These are phyloP conservation scores for Frankliniella intonsa DNA, from an alignment of 2,888 invertebrate species.

Conservation along the genomic window DNA sequence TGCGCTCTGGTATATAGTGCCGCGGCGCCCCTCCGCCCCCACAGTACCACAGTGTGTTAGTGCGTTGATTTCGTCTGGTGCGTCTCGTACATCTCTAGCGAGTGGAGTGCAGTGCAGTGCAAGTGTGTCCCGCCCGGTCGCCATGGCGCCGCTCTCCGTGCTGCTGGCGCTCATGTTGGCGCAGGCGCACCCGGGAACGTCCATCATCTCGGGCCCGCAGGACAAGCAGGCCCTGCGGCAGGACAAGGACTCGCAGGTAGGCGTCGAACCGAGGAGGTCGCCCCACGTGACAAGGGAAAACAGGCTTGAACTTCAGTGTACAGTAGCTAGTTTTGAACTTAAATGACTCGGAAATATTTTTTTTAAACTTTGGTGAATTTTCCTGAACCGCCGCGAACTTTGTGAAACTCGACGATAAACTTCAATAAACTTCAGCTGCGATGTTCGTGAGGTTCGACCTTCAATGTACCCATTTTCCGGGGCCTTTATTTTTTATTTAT, in stretches of 20 bases:
- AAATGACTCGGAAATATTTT: no score
- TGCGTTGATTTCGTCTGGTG: background rate
- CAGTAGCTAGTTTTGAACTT: no score
- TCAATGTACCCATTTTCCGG: no score
- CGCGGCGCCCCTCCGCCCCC: background rate
- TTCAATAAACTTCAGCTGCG: no score
- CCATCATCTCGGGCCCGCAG: constrained; percentile 9
- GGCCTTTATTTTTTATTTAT: no score
- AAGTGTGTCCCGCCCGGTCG: background rate
- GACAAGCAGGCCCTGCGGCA: background rate
- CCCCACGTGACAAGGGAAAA: background rate
- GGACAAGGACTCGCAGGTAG: constrained; percentile 21
- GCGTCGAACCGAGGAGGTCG: background rate
- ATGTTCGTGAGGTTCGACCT: no score
- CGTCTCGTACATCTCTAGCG: background rate
- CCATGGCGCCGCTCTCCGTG: constrained; percentile 8
- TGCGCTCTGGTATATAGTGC: background rate
- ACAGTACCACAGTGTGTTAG: background rate
- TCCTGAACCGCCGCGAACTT: no score
- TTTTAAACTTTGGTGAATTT: no score
- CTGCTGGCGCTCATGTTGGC: constrained; percentile 21
- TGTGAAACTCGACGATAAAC: no score
- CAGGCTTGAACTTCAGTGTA: no score
- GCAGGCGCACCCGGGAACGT: constrained; percentile 2
- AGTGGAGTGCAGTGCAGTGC: background rate